Evolutionary conservation across 2,888 invertebrate species (phyloP).

Genomic region (Dyspetes luteomarginatus): DNA sequence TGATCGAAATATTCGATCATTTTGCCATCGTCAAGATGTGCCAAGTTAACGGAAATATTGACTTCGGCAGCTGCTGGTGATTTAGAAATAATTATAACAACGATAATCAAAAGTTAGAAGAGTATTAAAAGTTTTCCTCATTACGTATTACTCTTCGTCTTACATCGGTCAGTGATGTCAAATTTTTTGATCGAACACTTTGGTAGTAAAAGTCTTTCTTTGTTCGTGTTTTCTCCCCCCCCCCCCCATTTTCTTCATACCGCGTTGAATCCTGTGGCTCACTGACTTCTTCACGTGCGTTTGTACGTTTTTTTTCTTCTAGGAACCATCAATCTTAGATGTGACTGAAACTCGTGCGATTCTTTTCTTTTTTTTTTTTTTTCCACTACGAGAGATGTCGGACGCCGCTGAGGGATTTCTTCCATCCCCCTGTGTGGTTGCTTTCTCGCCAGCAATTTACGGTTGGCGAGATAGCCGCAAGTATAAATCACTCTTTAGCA

Average conservation of each 20-base stretch:
- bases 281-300: neutral
- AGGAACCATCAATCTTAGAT: constrained; percentile 58
- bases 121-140: neutral
- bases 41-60: too few relatives aligned
- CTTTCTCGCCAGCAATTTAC: constrained; percentile 50
- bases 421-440: constrained; percentile 8
- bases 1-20: too few relatives aligned
- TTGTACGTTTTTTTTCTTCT: neutral
- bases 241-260: neutral
- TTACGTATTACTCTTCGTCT: neutral
- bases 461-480: constrained; percentile 49
- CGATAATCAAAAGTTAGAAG: neutral
- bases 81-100: neutral
- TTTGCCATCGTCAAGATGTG: too few relatives aligned
- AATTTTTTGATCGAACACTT: constrained; percentile 11
- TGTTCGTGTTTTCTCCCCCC: neutral
- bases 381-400: constrained; percentile 13
- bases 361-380: constrained; percentile 25
- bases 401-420: constrained; percentile 21
- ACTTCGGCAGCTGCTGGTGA: neutral
- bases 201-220: neutral
- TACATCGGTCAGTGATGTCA: neutral
- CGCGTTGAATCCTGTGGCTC: neutral
- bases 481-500: constrained; percentile 77
- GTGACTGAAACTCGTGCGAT: constrained; percentile 59